Conservation (phyloP, 2,888 invertebrate genomes). For the Archips crataeganus region DNA sequence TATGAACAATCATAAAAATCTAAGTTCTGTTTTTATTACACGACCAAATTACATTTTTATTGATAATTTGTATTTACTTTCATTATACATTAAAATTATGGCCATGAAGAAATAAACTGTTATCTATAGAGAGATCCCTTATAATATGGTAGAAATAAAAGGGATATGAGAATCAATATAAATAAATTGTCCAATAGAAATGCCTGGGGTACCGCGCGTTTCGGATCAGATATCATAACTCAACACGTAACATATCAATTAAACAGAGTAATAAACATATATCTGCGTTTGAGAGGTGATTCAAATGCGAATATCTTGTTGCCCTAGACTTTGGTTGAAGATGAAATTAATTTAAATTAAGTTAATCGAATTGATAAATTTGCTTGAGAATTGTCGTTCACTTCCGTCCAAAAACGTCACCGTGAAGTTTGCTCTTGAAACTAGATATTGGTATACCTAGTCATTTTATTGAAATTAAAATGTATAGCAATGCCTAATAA, state of each 20-base stretch:
- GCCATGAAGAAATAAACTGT: conserved; percentile 58
- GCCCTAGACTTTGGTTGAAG: neutral
- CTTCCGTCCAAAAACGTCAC: neutral
- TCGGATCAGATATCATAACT: conserved; percentile 76
- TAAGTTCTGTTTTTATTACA: conserved; percentile 6
- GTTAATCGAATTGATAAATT: neutral
- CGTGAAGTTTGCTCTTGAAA: neutral
- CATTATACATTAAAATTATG: conserved; percentile 1
- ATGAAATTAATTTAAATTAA: neutral
- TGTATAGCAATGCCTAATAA: no score
- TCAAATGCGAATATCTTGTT: conserved; percentile 56
- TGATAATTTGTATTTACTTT: conserved; percentile 15
- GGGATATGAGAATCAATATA: conserved; percentile 77
- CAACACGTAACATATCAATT: conserved; percentile 82
- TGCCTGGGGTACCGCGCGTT: conserved; percentile 69
- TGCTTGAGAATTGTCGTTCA: neutral
- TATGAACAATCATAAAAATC: conserved; percentile 13
- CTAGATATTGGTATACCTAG: neutral
- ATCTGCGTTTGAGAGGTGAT: conserved; percentile 48
- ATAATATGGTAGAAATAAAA: conserved; percentile 46
- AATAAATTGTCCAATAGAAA: conserved; percentile 80
- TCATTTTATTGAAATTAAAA: neutral
- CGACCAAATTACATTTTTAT: conserved; percentile 14
- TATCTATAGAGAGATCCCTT: conserved; percentile 65
- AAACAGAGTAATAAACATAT: conserved; percentile 75